Percentiles rank a stretch among this genome's conserved stretches.
Evolutionary conservation across 2,797 vertebrate genomes (phyloP).

Genomic region (Amblyraja radiata): DNA sequence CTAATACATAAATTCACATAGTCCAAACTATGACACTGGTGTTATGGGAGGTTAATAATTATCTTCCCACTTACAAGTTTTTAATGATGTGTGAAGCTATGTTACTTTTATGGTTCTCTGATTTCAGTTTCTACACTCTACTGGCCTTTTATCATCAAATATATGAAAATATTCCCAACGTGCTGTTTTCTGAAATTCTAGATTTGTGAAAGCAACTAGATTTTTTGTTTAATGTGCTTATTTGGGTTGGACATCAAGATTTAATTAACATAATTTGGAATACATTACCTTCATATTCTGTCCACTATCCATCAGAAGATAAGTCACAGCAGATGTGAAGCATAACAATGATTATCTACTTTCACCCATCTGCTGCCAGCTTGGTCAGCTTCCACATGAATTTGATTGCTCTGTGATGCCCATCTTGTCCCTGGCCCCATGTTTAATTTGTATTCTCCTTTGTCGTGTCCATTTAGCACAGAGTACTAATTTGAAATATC

Average conservation of each 20-base stretch:
- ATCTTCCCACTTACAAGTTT: neutral
- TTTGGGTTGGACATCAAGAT: neutral
- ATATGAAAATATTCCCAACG: neutral
- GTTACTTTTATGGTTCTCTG: conserved; percentile 26
- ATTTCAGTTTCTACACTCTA: neutral
- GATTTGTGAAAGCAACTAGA: neutral
- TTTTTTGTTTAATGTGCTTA: neutral
- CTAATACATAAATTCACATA: conserved; percentile 4
- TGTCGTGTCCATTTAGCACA: neutral
- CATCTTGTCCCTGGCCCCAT: neutral
- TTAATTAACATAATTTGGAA: neutral
- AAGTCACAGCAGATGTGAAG: neutral
- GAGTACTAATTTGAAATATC: neutral
- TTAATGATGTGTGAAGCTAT: neutral
- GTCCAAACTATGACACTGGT: neutral
- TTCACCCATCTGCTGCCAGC: neutral
- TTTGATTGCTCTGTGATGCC: neutral
- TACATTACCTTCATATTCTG: neutral
- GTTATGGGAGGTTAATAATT: neutral
- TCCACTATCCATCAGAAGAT: neutral
- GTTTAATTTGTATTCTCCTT: neutral
- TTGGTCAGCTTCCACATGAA: neutral
- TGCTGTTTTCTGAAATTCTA: neutral
- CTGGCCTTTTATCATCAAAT: neutral
- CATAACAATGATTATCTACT: neutral